Evolutionary conservation across 2,888 invertebrate genomes (phyloP).

Genomic region (Lysandra coridon): DNA sequence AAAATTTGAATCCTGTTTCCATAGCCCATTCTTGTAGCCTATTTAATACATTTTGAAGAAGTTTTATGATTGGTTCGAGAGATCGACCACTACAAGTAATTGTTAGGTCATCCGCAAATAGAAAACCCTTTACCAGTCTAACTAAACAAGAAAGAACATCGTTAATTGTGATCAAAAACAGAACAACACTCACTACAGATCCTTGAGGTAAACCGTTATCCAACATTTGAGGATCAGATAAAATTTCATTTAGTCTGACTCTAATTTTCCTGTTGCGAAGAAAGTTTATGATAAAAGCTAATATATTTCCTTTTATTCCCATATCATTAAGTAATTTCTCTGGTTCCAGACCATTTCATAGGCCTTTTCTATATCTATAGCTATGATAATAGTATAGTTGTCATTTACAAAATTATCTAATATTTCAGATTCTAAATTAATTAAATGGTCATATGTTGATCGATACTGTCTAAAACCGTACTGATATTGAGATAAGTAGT

Average conservation of each 20-base stretch:
- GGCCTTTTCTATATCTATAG: too few species aligned
- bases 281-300: neutral
- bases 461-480: too few species aligned
- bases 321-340: neutral
- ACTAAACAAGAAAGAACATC: slow-evolving; percentile 32
- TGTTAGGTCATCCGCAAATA: slow-evolving; percentile 37
- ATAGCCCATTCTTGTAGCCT: too few species aligned
- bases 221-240: neutral
- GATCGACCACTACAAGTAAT: slow-evolving; percentile 32
- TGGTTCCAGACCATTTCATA: too few species aligned
- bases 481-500: too few species aligned
- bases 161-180: slow-evolving; percentile 38
- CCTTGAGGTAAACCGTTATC: neutral
- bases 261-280: neutral
- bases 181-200: neutral
- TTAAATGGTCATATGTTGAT: too few species aligned
- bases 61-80: neutral
- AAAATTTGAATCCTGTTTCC: too few species aligned
- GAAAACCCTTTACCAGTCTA: slow-evolving; percentile 36
- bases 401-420: too few species aligned
- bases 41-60: too few species aligned
- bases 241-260: neutral
- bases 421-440: too few species aligned
- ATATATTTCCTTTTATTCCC: neutral
- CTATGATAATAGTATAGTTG: too few species aligned